Evolutionary conservation across 2,113 vertebrate genomes (phyloP), one percentile per base, ranked within the genome.

Genomic region (Platysternon megacephalum): DNA sequence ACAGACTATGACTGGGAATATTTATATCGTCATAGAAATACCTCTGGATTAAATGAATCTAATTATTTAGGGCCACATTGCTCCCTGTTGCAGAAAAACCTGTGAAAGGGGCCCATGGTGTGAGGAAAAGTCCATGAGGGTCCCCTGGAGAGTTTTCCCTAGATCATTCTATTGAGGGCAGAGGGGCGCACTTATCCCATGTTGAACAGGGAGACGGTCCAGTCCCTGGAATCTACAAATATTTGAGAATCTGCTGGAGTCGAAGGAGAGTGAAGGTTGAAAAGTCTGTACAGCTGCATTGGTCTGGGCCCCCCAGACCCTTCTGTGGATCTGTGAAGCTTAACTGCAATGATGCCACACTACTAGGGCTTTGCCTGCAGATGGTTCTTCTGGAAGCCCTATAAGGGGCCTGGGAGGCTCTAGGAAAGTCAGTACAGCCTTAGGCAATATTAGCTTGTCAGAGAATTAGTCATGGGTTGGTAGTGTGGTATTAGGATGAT

Each of bases 391-490:
- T 32, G 56, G 56, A 58, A 58, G 56, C 56, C 28, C 28, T 28
- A 58, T 58, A 32, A 32, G 29, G 26, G 56, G 24, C 29, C 55
- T 4, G 56, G 5, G 28, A 28, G 56, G 28, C 3, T 42, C 56
- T 35, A 35, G 16, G 32, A 80, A 80, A 80, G 32, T 51, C 48
- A 80, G 29, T 21, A 16, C 32, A 35, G 29, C 9, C 48, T 52
- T 61, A 61, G 58, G 14, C 29, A 61, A 61, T 49, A 52, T n/a
- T 83, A 65, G 82, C 56, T 28, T 44, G 2, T 51, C 46, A 8
- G 2, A 65, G 0, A 1, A n/a, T 2, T 84, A 24, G 1, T 0
- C 32, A 14, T 35, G 4, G 2, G 8, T 21, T 76, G 8, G 72
- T 14, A 35, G 13, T 61, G 58, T 61, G 58, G 29, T 61, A 28